Evolutionary conservation across 1,140 invertebrate species (phyloP).

Genomic region (Ctenoplectra terminalis): DNA sequence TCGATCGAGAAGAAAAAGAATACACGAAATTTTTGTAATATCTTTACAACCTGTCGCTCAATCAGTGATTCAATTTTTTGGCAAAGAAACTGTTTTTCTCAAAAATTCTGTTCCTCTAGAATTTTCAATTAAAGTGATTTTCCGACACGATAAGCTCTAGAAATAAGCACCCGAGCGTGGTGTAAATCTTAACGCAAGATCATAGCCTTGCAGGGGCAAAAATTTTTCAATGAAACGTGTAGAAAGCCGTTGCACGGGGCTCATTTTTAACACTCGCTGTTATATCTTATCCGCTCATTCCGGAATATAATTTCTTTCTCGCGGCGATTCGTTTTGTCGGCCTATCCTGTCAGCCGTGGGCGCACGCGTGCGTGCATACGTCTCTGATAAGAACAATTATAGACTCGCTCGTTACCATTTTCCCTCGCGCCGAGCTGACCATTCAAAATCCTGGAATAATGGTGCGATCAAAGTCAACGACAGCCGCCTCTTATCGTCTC

Average conservation of each 20-base stretch:
- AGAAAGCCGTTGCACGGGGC: constrained; percentile 22
- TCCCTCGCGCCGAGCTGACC: constrained; percentile 49
- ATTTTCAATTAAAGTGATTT: not conserved
- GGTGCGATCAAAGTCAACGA: constrained; percentile 69
- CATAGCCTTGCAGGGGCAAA: not conserved
- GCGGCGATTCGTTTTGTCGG: constrained; percentile 37
- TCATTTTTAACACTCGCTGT: constrained; percentile 15
- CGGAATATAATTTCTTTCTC: constrained; percentile 59
- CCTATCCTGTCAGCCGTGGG: constrained; percentile 25
- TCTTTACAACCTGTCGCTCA: too few species aligned
- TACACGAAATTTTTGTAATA: too few species aligned
- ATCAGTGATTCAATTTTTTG: too few species aligned
- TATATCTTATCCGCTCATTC: constrained; percentile 36
- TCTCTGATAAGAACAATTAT: constrained; percentile 69
- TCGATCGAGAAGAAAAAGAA: too few species aligned
- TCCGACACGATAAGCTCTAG: not conserved
- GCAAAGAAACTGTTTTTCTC: too few species aligned
- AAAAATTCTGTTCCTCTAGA: too few species aligned
- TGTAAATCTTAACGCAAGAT: not conserved
- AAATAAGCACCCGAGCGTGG: not conserved
- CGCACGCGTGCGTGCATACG: constrained; percentile 43
- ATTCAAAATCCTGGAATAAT: constrained; percentile 65
- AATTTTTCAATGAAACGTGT: constrained; percentile 34
- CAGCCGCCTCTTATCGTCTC: constrained; percentile 58
- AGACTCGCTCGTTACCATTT: constrained; percentile 69